These are phyloP conservation scores for Pristionchus exspectatus DNA, from an alignment of 2,888 invertebrate species.

Conservation along the genomic window DNA sequence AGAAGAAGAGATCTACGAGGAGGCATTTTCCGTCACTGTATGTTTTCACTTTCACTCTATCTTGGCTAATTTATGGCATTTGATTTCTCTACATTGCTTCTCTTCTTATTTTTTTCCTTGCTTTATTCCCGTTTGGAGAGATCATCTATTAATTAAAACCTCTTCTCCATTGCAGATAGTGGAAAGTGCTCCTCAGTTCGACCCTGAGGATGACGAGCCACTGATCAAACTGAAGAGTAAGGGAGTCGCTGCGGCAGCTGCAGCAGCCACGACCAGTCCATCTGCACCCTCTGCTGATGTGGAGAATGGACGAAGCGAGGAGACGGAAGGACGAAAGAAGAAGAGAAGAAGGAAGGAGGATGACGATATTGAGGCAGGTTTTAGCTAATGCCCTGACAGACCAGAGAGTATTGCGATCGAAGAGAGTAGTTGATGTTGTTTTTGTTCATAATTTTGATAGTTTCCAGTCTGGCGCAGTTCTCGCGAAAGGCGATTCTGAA, in stretches of 20 bases:
- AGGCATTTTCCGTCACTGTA: conserved; percentile 28
- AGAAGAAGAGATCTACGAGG: conserved; percentile 27
- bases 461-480: conserved; percentile 18
- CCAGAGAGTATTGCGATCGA: too few species aligned
- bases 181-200: neutral
- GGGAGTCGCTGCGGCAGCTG: neutral
- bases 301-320: neutral
- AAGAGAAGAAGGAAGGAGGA: conserved; percentile 42
- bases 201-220: conserved; percentile 45
- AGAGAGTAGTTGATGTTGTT: neutral
- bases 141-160: too few species aligned
- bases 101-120: too few species aligned
- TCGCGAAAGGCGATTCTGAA: conserved; percentile 37
- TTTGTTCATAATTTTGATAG: neutral
- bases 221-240: neutral
- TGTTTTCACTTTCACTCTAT: neutral
- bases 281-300: neutral
- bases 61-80: neutral
- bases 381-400: neutral
- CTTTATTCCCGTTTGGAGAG: too few species aligned
- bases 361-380: conserved; percentile 22
- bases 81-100: neutral
- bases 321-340: conserved; percentile 26
- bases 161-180: neutral
- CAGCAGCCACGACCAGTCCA: neutral